Evolutionary conservation across 2,888 invertebrate species (phyloP).

Genomic region (Sabatieria punctata): DNA sequence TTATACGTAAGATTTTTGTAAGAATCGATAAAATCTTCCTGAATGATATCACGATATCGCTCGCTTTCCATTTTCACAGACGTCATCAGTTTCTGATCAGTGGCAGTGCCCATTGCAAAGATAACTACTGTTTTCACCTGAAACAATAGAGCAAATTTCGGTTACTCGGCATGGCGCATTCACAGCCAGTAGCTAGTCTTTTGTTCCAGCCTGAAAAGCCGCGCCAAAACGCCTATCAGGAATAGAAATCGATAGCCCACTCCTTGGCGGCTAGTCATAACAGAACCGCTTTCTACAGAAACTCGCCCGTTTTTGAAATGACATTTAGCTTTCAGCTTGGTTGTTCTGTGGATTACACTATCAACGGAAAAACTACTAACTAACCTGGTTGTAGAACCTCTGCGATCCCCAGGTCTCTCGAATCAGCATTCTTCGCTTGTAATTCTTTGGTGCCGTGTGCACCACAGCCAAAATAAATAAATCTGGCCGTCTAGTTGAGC

Average conservation of each 20-base stretch:
- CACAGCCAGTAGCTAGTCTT: too few relatives aligned
- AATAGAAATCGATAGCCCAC: too few relatives aligned
- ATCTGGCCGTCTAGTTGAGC: slow-evolving; percentile 1
- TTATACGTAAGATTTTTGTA: slow-evolving; percentile 10
- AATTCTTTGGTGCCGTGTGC: slow-evolving; percentile 8
- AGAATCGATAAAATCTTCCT: slow-evolving; percentile 9
- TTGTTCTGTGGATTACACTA: too few relatives aligned
- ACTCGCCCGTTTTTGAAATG: too few relatives aligned
- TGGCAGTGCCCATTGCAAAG: slow-evolving; percentile 6
- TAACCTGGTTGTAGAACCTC: slow-evolving; percentile 3
- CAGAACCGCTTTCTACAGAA: too few relatives aligned
- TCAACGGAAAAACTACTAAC: background rate
- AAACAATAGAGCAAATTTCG: background rate
- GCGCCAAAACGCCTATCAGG: too few relatives aligned
- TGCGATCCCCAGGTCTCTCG: slow-evolving; percentile 10
- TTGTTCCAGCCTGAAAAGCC: too few relatives aligned
- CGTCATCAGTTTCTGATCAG: background rate
- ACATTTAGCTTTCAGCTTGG: too few relatives aligned
- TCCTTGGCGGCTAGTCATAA: too few relatives aligned
- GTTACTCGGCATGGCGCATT: background rate
- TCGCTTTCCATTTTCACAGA: background rate
- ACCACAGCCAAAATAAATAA: slow-evolving; percentile 7
- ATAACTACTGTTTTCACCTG: slow-evolving; percentile 2
- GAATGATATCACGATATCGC: slow-evolving; percentile 7
- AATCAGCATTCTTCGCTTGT: slow-evolving; percentile 6